Evolutionary conservation across 1,140 invertebrate species (phyloP), one percentile per base, ranked within the genome.

Genomic region (Oreohelix idahoensis): DNA sequence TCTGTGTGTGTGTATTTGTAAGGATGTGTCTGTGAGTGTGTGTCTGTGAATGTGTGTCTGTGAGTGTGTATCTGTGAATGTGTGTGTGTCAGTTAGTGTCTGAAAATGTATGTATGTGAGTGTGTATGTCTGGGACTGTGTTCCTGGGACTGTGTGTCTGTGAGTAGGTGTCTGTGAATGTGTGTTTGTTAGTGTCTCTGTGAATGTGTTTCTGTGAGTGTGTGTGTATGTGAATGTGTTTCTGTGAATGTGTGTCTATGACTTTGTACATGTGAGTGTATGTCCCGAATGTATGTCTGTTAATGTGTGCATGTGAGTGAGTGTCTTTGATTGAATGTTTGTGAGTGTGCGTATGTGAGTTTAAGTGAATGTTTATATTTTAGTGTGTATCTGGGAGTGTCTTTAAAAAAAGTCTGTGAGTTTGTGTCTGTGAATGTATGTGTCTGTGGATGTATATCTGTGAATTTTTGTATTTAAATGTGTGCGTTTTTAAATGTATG

Each of bases 171-270:
- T 78, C 39, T 53, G 26, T 69, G 63, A 13, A n/a, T 78, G 51
- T 78, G 10, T 78, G 45, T 66, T 17, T 69, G 53, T 79, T 26
- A 35, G 36, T 69, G 17, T 79, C 23, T 78, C 0, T 79, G 78
- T 36, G 11, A 10, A 10, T 73, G 35, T 73, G 29, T 39, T 5
- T 73, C 11, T 73, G 35, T 73, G 36, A 45, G 45, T 76, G 36
- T 76, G 45, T 76, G 36, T 76, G 45, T 51, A 32, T 76, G 45
- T 76, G 36, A 45, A 76, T 76, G 36, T 76, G 45, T 51, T 13
- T 76, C 39, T 76, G 36, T 76, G 45, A 26, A 32, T 76, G 45
- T 76, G 36, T 76, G 45, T 51, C 11, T 76, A 76, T 76, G 36
- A 45, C 39, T 51, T 20, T 76, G 45, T 76, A 32, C 45, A 76